Evolutionary conservation across 2,797 vertebrate species (phyloP), one percentile per base, ranked within the genome.

Genomic region (Poecilia wingei): DNA sequence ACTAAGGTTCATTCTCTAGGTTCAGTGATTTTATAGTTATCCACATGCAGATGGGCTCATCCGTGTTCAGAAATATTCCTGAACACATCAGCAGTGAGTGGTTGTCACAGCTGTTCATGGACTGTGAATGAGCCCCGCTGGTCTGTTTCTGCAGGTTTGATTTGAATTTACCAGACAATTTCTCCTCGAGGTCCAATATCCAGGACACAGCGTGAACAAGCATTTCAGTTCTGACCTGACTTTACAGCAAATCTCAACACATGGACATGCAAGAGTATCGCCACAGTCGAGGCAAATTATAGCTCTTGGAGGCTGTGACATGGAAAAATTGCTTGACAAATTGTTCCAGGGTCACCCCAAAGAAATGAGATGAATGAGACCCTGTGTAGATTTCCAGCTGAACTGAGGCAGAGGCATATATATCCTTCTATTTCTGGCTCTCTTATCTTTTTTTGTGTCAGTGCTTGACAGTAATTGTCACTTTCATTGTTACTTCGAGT

Each of bases 241-340:
- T 80, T 79, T 86, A 83, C 79, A 82, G 87, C 82, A 91, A 83
- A 88, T 87, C 89, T 87, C 80, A 79, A 86, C 85, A 87, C 51
- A 22, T 81, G 87, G 86, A 85, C 88, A 78, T 84, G 87, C 75
- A 64, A 61, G 51, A 72, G 77, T 79, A 77, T 86, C 79, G 80
- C 79, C 53, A 49, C 79, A 83, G 80, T 75, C 70, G 16, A 80
- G 80, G 78, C 84, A 89, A 90, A 90, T 93, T 87, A 90, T 78
- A 90, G 84, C 88, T 88, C 81, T 87, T 57, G 75, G 77, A 89
- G 86, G 76, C 88, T 85, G 86, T 89, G 90, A 90, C 78, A n/a
- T 88, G 83, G 84, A 89, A 89, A 89, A 92, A 92, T 82, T 81
- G 81, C 83, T 82, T 93, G 85, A 93, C 85, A 90, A 92, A 94